Base-by-base conservation (phyloP, 1,140 invertebrate genomes). In the Sminthurinus signatus region DNA sequence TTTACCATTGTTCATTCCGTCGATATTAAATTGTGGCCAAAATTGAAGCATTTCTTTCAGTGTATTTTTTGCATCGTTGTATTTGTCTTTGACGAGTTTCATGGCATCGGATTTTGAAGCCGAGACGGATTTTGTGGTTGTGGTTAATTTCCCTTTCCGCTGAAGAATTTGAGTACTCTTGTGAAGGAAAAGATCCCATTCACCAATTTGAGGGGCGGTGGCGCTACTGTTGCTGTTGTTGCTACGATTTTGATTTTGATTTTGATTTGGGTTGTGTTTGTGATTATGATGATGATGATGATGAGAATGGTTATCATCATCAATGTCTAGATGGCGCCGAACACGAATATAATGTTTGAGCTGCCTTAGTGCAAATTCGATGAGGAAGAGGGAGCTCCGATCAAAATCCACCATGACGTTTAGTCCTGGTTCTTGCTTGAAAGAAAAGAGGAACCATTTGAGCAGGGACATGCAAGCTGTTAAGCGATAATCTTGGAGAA, bases 401-500 rank as follows among this genome's bases (percentile, higher is more conserved):
- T 59, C 67, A 15, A 56, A 48, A 57, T 64, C 57, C 36, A 73
- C 70, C 4, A 55, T 44, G 19, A 66, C 36, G 8, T 71, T 69
- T 17, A 64, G 62, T 17, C 73, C 70, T 19, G 71, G 70, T 50
- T 68, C 67, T 57, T 73, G 77, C 63, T 83, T 79, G 83, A 67
- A 78, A 56, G 79, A 81, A 36, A 81, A 78, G 0, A 84, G 79
- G 31, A 92, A 76, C 82, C 85, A 87, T 75, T 89, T 88, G 8
- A 95, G 76, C 17, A 93, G 77, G 69, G 86, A 86, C 59, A 92
- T 82, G 73, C 92, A 95, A 8, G 90, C 87, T 1, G 90, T 93
- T 43, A 91, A 78, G 72, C 91, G 85, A 73, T 89, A 96, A 76
- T 96, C 90, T 65, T 93, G 89, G 48, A 92, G 81, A 73, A 96